phyloP scores from a whole-genome alignment of 2,113 vertebrate species.

The Dipodomys ordii region DNA sequence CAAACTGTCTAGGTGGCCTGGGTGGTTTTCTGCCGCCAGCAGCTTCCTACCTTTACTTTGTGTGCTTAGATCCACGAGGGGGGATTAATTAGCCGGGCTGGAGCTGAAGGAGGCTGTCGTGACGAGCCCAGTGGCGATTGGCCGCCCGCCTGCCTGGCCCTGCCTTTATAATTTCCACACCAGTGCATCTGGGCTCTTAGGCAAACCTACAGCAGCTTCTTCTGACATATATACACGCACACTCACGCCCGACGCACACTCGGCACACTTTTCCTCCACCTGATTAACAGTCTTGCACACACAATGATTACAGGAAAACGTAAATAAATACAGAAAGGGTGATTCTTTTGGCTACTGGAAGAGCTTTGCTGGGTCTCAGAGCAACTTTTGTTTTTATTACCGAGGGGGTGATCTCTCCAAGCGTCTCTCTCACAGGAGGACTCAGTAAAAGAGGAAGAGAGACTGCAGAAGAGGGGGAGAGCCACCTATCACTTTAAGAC shows the following conservation, averaged over 20 bases:
- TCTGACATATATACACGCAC: constrained; percentile 85
- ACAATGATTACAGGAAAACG: constrained; percentile 85
- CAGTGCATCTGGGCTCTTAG: constrained; percentile 94
- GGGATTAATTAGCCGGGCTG: constrained; percentile 94
- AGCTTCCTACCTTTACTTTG: constrained; percentile 88
- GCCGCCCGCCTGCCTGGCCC: constrained; percentile 93
- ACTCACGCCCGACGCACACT: constrained; percentile 84
- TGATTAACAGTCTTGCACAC: constrained; percentile 84
- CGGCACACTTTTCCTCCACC: constrained; percentile 85
- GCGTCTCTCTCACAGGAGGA: constrained; percentile 78
- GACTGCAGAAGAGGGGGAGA: constrained; percentile 43
- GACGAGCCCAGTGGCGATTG: constrained; percentile 96
- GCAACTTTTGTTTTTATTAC: constrained; percentile 85
- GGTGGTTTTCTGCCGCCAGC: constrained; percentile 83
- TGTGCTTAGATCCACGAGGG: constrained; percentile 88
- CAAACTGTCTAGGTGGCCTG: constrained; percentile 83
- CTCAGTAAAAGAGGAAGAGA: constrained; percentile 75
- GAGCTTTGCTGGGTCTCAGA: constrained; percentile 83
- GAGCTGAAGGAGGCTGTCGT: constrained; percentile 91
- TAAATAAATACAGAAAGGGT: constrained; percentile 86
- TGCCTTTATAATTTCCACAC: constrained; percentile 97
- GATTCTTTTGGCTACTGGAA: constrained; percentile 87
- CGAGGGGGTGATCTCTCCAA: constrained; percentile 84
- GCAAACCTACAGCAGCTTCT: constrained; percentile 93
- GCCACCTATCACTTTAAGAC: constrained; percentile 69